Percentiles rank a stretch among this genome's conserved stretches.
Conservation (phyloP, 2,113 vertebrate species). For the Leptobrachium ailaonicum region DNA sequence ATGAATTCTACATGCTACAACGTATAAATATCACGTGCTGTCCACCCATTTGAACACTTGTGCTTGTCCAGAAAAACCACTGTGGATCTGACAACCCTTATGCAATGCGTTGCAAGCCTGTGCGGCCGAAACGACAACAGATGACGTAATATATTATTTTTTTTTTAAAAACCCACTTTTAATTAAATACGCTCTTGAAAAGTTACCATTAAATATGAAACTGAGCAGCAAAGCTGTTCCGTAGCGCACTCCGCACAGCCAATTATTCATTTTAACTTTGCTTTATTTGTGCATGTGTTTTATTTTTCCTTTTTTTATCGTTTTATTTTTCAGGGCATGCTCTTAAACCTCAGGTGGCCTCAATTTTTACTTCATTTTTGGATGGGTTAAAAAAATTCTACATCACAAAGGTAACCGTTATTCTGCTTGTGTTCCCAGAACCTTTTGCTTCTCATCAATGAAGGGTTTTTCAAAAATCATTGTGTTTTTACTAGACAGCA, state of each 20-base stretch:
- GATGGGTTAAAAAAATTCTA: constrained; percentile 98
- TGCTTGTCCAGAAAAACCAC: too few relatives aligned
- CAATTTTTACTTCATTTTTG: constrained; percentile 97
- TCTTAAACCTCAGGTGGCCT: constrained; percentile 97
- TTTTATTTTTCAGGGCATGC: constrained; percentile 81
- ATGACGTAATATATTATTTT: too few relatives aligned
- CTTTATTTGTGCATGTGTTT: constrained; percentile 52
- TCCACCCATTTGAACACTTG: too few relatives aligned
- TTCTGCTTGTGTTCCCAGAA: constrained; percentile 19
- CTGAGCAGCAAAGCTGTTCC: constrained; percentile 9
- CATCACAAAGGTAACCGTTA: constrained; percentile 92
- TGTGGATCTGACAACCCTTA: too few relatives aligned
- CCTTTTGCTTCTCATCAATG: constrained; percentile 14
- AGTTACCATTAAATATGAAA: not conserved
- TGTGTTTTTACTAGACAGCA: not conserved
- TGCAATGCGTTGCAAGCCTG: not conserved
- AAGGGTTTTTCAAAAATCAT: not conserved
- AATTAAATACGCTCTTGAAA: not conserved
- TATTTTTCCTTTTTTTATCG: not conserved
- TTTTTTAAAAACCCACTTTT: too few relatives aligned
- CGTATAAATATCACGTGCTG: too few relatives aligned
- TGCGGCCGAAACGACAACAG: not conserved
- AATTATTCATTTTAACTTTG: constrained; percentile 34
- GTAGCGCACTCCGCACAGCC: constrained; percentile 5
- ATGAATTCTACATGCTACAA: too few relatives aligned